Base-by-base conservation (phyloP, 2,797 vertebrate genomes). In the Esox lucius region DNA sequence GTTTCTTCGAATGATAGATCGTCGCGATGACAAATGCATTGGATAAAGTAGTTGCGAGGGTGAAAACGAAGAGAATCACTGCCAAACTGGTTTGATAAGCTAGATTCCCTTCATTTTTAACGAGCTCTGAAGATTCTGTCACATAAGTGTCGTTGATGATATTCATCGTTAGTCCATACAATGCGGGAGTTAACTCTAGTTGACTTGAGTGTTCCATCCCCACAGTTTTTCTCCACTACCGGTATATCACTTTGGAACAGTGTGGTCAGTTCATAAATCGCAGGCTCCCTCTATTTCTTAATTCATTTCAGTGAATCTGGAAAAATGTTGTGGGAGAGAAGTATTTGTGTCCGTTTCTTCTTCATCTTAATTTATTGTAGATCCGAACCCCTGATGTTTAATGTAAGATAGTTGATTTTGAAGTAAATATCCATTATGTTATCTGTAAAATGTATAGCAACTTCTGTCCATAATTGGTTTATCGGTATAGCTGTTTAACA, bases 1-100 rank as follows among this genome's bases (percentile, higher is more conserved):
- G 95, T 81, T 99, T 99, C 85, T 96, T 95, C 5, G 96, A 97
- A 80, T 95, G 96, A 81, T 95, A 97, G 82, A 99, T 98, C 0
- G 96, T 97, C 7, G 96, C 95, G 59, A 99, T 96, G 80, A 99
- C 98, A 81, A 99, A 99, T 6, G 96, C 96, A 65, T 99, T 99
- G 89, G 97, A 97, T 61, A 97, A 90, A 75, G 95, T 95, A 76
- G 97, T 99, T 88, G 96, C 96, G 80, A 99, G 92, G 2, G 98
- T 99, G 90, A 98, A 85, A 5, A 94, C 86, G 28, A 95, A 95
- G 73, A 99, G 92, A 61, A 96, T 31, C 61, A 87, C 80, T 8
- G 95, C 92, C 76, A 98, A 78, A 17, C 80, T 85, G 76, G 92
- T 78, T 78, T 94, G 92, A 67, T 80, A 92, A 78, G 74, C 86